These are phyloP conservation scores for Struthio camelus DNA, from an alignment of 2,113 vertebrate genomes.

Conservation along the genomic window DNA sequence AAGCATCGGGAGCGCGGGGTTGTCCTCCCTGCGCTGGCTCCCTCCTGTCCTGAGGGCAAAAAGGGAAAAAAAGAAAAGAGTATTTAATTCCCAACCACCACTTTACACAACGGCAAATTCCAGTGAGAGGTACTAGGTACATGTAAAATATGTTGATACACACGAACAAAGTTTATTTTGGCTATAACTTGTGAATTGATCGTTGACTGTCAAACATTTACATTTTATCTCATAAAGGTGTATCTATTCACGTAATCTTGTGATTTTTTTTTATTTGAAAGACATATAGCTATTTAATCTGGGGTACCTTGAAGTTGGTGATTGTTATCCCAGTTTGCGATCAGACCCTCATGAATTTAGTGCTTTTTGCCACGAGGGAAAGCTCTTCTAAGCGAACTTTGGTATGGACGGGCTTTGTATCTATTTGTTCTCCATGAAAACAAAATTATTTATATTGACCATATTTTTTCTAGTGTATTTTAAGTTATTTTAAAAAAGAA, in stretches of 20 bases:
- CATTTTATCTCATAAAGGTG: constrained; percentile 87
- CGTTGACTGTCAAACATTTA: constrained; percentile 85
- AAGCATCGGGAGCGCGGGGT: constrained; percentile 28
- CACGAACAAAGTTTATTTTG: constrained; percentile 93
- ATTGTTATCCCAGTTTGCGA: constrained; percentile 58
- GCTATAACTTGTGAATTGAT: constrained; percentile 89
- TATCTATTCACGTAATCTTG: constrained; percentile 87
- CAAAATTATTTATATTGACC: constrained; percentile 86
- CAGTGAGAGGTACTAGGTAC: constrained; percentile 77
- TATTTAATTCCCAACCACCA: constrained; percentile 62
- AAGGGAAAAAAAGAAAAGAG: background rate
- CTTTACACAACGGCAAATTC: constrained; percentile 62
- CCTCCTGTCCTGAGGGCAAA: constrained; percentile 23
- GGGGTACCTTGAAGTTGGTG: constrained; percentile 73
- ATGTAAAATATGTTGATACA: constrained; percentile 97
- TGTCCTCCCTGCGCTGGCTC: constrained; percentile 11
- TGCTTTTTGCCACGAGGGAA: constrained; percentile 73
- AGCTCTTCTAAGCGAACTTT: constrained; percentile 77
- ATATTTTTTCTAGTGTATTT: constrained; percentile 87
- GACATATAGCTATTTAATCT: constrained; percentile 84
- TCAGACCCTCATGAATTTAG: constrained; percentile 42
- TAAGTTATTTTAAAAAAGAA: constrained; percentile 81
- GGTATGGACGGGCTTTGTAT: constrained; percentile 81
- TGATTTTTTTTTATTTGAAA: constrained; percentile 82
- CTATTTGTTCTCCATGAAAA: constrained; percentile 90